Evolutionary conservation across 1,140 invertebrate species (phyloP).

Genomic region (Ips typographus): DNA sequence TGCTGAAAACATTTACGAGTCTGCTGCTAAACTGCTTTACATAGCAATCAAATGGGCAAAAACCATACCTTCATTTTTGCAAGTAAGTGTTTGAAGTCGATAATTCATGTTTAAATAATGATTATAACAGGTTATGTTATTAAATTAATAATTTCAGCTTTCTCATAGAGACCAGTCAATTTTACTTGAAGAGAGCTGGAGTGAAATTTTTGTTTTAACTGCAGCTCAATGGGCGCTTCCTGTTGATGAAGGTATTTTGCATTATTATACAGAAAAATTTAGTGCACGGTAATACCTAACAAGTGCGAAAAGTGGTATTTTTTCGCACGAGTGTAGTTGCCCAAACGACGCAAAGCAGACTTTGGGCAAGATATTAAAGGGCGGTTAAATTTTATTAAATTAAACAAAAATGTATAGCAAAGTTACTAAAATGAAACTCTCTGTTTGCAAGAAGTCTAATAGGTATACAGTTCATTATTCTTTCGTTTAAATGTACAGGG

Average conservation of each 20-base stretch:
- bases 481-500: too few species aligned
- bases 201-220: constrained; percentile 80
- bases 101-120: too few species aligned
- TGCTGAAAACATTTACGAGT: constrained; percentile 70
- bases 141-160: constrained; percentile 54
- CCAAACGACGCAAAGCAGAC: too few species aligned
- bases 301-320: too few species aligned
- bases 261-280: constrained; percentile 8
- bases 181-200: constrained; percentile 78
- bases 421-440: too few species aligned
- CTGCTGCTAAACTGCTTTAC: constrained; percentile 75
- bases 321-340: too few species aligned
- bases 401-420: too few species aligned
- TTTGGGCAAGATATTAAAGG: too few species aligned
- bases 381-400: too few species aligned
- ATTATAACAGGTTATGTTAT: neutral
- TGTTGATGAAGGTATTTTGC: constrained; percentile 66
- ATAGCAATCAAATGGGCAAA: constrained; percentile 75
- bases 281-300: neutral
- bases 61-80: constrained; percentile 72
- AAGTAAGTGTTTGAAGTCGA: constrained; percentile 52
- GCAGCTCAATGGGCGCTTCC: constrained; percentile 77
- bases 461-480: too few species aligned
- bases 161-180: constrained; percentile 69
- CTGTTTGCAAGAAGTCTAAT: too few species aligned